phyloP scores from a whole-genome alignment of 2,797 vertebrate genomes.

The Anas flavirostris region DNA sequence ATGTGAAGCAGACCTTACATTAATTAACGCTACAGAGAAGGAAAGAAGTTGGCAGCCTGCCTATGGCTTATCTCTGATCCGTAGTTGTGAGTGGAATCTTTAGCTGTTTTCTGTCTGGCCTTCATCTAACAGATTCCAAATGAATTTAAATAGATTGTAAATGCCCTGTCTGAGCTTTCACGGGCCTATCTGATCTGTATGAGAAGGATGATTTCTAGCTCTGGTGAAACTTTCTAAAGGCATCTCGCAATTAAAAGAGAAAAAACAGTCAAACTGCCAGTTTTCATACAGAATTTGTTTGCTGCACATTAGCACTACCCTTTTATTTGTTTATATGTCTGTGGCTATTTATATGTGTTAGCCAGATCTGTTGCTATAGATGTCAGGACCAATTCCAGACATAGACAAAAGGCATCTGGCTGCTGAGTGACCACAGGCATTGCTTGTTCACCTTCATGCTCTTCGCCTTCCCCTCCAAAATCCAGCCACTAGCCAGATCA shows the following conservation, averaged over 20 bases:
- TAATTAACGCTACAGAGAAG: conserved; percentile 52
- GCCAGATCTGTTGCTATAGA: neutral
- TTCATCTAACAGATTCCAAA: neutral
- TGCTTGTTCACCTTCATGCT: neutral
- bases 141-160: conserved; percentile 43
- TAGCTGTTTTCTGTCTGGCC: conserved; percentile 22
- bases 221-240: neutral
- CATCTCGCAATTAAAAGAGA: conserved; percentile 30
- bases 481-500: neutral
- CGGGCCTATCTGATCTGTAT: neutral
- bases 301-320: neutral
- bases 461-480: neutral
- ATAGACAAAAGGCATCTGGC: neutral
- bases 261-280: neutral
- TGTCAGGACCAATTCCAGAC: neutral
- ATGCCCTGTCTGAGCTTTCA: neutral
- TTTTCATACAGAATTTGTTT: conserved; percentile 2
- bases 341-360: neutral
- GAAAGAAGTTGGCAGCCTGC: conserved; percentile 31
- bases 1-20: neutral
- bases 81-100: conserved; percentile 30
- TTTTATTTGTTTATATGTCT: neutral
- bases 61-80: conserved; percentile 31
- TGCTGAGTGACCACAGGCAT: neutral
- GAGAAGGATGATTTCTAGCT: neutral